A percentile compares a stretch with the other conserved stretches of the same genome.
These are phyloP conservation scores for Anoplophora glabripennis DNA, from an alignment of 1,140 invertebrate genomes.

Conservation along the genomic window DNA sequence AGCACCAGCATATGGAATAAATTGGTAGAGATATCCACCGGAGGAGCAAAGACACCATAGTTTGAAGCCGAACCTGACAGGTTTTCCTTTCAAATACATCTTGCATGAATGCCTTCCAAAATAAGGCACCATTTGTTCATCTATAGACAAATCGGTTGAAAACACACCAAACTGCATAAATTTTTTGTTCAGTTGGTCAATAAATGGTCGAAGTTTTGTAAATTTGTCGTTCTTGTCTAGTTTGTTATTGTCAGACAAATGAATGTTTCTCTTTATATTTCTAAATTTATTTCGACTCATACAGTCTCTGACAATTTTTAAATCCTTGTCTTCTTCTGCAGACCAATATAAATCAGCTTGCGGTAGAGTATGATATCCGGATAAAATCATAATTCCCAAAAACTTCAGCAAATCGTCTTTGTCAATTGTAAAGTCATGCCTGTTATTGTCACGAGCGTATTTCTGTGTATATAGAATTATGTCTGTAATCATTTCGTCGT, in stretches of 20 bases:
- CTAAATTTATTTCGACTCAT: conserved; percentile 24
- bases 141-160: conserved; percentile 47
- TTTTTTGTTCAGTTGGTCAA: conserved; percentile 43
- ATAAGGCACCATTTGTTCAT: conserved; percentile 48
- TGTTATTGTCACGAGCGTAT: conserved; percentile 22
- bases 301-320: conserved; percentile 23
- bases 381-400: conserved; percentile 20
- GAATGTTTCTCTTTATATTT: conserved; percentile 21
- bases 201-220: conserved; percentile 39
- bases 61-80: conserved; percentile 52
- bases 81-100: conserved; percentile 52
- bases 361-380: conserved; percentile 24
- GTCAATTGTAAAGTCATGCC: conserved; percentile 16
- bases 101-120: conserved; percentile 52
- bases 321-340: conserved; percentile 24
- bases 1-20: conserved; percentile 19
- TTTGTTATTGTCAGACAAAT: conserved; percentile 39
- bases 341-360: conserved; percentile 22
- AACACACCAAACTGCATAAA: conserved; percentile 47
- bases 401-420: conserved; percentile 9
- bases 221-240: conserved; percentile 42
- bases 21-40: conserved; percentile 22
- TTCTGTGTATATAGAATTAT: conserved; percentile 17
- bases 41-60: conserved; percentile 36
- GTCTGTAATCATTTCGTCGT: conserved; percentile 9